Percentiles rank a stretch among this genome's conserved stretches.
These are phyloP conservation scores for Nephila pilipes DNA, from an alignment of 1,140 invertebrate species.

Conservation along the genomic window DNA sequence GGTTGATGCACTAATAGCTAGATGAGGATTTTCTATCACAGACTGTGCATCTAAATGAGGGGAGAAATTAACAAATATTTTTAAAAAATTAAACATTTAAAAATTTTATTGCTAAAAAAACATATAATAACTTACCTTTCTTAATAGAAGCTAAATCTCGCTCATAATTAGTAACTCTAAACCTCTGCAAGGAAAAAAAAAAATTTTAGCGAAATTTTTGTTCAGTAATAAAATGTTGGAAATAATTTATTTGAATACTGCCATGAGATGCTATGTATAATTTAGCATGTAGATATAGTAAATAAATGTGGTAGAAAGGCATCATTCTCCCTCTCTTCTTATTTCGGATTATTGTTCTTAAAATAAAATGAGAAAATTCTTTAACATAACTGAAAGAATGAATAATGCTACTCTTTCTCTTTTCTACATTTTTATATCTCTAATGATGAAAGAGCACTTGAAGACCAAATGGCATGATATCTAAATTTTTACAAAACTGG, in stretches of 20 bases:
- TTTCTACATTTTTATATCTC: too few species aligned
- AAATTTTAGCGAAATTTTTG: background rate
- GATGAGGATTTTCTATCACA: slow-evolving; percentile 66
- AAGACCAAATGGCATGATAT: too few species aligned
- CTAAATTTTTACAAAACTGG: too few species aligned
- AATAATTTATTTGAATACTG: background rate
- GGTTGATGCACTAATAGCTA: slow-evolving; percentile 69
- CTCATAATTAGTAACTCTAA: slow-evolving; percentile 35
- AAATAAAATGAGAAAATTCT: too few species aligned
- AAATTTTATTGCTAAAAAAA: background rate
- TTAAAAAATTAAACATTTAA: background rate
- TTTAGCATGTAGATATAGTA: too few species aligned
- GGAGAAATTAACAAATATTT: background rate
- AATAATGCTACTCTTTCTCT: too few species aligned
- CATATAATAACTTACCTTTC: slow-evolving; percentile 39
- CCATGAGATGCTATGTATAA: too few species aligned
- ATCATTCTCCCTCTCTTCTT: too few species aligned
- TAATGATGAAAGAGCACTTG: too few species aligned
- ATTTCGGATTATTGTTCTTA: too few species aligned
- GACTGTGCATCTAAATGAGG: slow-evolving; percentile 60
- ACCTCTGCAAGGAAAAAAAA: slow-evolving; percentile 4
- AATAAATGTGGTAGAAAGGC: too few species aligned
- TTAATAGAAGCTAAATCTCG: slow-evolving; percentile 51
- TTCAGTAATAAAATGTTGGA: background rate
- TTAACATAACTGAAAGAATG: too few species aligned